Evolutionary conservation across 1,140 invertebrate genomes (phyloP).

Genomic region (Cyrtorhinus lividipennis): DNA sequence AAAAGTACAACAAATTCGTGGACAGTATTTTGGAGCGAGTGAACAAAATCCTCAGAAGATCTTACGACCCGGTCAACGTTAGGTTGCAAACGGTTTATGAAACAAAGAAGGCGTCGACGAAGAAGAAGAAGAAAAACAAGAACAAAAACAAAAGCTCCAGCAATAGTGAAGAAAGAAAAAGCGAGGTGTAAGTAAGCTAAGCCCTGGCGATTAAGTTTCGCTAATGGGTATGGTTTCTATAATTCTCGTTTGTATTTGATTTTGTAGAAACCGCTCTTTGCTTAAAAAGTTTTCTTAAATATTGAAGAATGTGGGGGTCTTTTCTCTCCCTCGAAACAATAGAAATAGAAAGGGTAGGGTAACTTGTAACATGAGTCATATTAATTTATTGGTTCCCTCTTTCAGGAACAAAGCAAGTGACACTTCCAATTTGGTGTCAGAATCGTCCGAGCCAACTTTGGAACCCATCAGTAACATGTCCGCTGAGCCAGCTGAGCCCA

Average conservation of each 20-base stretch:
- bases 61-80: conserved; percentile 68
- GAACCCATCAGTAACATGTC: neutral
- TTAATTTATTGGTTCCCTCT: too few relatives aligned
- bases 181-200: neutral
- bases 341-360: too few relatives aligned
- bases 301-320: too few relatives aligned
- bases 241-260: too few relatives aligned
- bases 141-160: conserved; percentile 22
- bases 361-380: too few relatives aligned
- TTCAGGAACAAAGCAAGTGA: too few relatives aligned
- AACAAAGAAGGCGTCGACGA: conserved; percentile 27
- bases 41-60: conserved; percentile 55
- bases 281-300: too few relatives aligned
- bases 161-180: conserved; percentile 14
- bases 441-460: neutral
- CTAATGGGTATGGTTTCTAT: too few relatives aligned
- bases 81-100: conserved; percentile 47
- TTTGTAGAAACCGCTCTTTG: too few relatives aligned
- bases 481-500: conserved; percentile 12
- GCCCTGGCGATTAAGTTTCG: too few relatives aligned
- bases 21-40: conserved; percentile 63
- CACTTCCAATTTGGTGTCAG: neutral
- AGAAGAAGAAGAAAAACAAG: conserved; percentile 21
- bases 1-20: conserved; percentile 67
- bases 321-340: too few relatives aligned